Evolutionary conservation across 2,888 invertebrate genomes (phyloP), one percentile per base, ranked within the genome.

Genomic region (Dasypogon diadema): DNA sequence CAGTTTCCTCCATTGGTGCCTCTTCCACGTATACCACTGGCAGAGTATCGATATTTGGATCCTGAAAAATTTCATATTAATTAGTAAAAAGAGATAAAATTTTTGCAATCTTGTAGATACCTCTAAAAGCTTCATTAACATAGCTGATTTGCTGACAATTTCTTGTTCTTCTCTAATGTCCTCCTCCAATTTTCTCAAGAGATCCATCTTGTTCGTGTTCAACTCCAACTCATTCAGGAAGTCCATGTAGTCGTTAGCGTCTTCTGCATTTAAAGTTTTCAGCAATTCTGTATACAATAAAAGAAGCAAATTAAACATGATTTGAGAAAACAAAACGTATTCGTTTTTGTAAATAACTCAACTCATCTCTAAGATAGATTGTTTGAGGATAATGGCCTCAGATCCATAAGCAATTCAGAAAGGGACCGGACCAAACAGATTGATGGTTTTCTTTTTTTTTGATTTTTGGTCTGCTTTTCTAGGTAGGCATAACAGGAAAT

Each of bases 81-180:
- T n/a, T 24, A 21, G 21, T 8, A 55, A 72, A 58, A 24, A 18
- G 65, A 54, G 30, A 10, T 14, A n/a, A n/a, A n/a, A n/a, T n/a
- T n/a, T 55, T 4, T 55, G 6, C n/a, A 14, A 18, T 21, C 4
- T 5, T 34, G 4, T 37, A 12, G 79, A 78, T 77, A 85, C 85
- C 83, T 86, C 86, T 5, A 86, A 77, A 79, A 86, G 79, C 81
- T 84, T 85, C 83, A 86, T 83, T 65, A 86, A 79, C 65, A 85
- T 79, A 58, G 83, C 82, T 56, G 86, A 85, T 81, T 86, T 86
- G 73, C 82, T 83, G 75, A 85, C 84, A 76, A 86, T 82, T 78
- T 85, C 85, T 79, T 85, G 85, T 73, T 86, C 86, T 37, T 83
- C 82, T 34, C 82, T 82, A 56, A 86, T 82, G 60, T 85, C 85